Evolutionary conservation across 2,113 vertebrate genomes (phyloP).

Genomic region (Procavia capensis): DNA sequence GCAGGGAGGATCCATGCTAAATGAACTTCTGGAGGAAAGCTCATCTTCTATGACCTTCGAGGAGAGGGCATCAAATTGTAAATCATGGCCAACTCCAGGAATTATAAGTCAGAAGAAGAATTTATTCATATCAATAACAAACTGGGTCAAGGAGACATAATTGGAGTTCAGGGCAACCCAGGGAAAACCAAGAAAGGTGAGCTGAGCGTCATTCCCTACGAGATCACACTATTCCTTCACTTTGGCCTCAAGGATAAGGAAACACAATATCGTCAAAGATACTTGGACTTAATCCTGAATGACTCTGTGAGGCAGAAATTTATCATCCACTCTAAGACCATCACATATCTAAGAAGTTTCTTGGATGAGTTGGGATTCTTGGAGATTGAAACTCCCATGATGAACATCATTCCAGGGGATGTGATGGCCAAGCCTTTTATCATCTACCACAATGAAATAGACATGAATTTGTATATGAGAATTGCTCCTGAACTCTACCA

Average conservation of each 20-base stretch:
- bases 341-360: constrained; percentile 96
- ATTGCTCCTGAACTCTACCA: constrained; percentile 99
- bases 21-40: constrained; percentile 95
- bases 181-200: constrained; percentile 99
- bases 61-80: constrained; percentile 97
- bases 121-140: constrained; percentile 94
- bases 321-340: constrained; percentile 94
- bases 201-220: constrained; percentile 95
- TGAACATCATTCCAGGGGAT: constrained; percentile 98
- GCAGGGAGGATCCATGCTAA: constrained; percentile 98
- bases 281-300: constrained; percentile 98
- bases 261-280: constrained; percentile 97
- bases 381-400: constrained; percentile 99
- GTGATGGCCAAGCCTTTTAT: constrained; percentile 97
- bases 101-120: constrained; percentile 95
- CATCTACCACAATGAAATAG: constrained; percentile 98
- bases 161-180: constrained; percentile 96
- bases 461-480: constrained; percentile 99
- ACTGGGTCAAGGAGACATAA: constrained; percentile 96
- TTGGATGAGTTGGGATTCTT: constrained; percentile 96
- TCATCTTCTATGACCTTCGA: constrained; percentile 98
- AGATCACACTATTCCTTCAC: constrained; percentile 96
- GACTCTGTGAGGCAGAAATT: constrained; percentile 98
- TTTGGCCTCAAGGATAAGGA: constrained; percentile 99
- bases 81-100: constrained; percentile 98